Conservation (phyloP, 53 echinoderm and acorn worm species). For the Echinarachnius parma region DNA sequence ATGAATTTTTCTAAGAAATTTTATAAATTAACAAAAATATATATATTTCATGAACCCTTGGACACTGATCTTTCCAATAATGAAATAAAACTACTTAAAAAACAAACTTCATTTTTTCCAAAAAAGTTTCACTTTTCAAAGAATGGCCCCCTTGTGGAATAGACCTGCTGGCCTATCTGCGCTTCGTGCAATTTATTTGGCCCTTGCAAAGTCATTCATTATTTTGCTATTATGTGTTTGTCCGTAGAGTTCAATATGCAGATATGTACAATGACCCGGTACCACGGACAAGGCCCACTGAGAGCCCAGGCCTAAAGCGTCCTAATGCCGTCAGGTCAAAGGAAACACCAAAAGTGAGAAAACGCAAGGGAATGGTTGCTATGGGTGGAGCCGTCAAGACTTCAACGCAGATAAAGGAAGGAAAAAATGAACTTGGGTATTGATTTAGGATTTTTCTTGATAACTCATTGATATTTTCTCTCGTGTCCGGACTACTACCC, state of each 20-base stretch:
- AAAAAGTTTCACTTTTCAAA: no score
- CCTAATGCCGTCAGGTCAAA: conserved; percentile 1
- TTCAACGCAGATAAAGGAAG: neutral
- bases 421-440: neutral
- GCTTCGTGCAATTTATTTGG: neutral
- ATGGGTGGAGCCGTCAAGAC: conserved; percentile 54
- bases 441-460: neutral
- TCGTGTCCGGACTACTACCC: no score
- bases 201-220: neutral
- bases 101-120: no score
- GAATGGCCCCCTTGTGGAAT: no score
- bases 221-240: neutral
- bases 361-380: conserved; percentile 58
- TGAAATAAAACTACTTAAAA: no score
- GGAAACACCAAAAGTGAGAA: conserved; percentile 7
- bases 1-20: no score
- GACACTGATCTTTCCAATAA: no score
- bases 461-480: neutral
- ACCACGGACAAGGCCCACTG: neutral
- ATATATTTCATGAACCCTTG: no score
- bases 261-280: conserved; percentile 51
- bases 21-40: no score
- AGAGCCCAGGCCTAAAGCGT: neutral
- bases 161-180: no score
- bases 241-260: conserved; percentile 57